These are phyloP conservation scores for Pheosia tremula DNA, from an alignment of 2,888 invertebrate genomes.

Conservation along the genomic window DNA sequence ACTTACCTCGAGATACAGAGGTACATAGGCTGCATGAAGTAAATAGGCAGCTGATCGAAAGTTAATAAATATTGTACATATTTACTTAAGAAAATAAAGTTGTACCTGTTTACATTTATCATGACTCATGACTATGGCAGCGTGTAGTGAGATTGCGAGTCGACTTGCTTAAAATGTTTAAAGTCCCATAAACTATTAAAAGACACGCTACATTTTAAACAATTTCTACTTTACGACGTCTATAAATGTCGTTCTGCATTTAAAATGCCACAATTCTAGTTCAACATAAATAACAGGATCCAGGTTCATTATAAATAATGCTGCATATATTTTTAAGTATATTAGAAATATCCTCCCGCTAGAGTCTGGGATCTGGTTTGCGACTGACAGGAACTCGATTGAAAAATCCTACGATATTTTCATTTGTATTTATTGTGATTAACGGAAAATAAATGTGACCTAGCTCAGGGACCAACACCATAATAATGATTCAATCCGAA, in stretches of 20 bases:
- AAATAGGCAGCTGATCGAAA: not conserved
- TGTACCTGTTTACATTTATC: not conserved
- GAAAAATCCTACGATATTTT: too few relatives aligned
- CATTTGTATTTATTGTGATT: too few relatives aligned
- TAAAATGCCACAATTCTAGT: slow-evolving; percentile 8
- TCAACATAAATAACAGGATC: too few relatives aligned
- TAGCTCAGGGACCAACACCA: too few relatives aligned
- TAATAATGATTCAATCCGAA: slow-evolving; percentile 29
- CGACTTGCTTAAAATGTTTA: not conserved
- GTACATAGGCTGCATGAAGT: too few relatives aligned
- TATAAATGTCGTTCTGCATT: not conserved
- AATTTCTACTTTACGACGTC: not conserved
- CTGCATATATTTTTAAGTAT: too few relatives aligned
- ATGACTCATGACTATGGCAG: not conserved
- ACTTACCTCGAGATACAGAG: too few relatives aligned
- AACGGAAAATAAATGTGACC: too few relatives aligned
- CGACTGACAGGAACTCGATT: too few relatives aligned
- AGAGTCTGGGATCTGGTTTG: too few relatives aligned
- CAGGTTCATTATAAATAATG: too few relatives aligned
- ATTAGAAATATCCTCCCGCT: too few relatives aligned
- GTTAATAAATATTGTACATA: not conserved
- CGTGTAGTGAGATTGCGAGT: not conserved
- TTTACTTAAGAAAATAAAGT: not conserved
- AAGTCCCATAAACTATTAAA: not conserved
- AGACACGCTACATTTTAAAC: not conserved